phyloP scores from a whole-genome alignment of 2,888 invertebrate species.

The Hyposoter didymator region DNA sequence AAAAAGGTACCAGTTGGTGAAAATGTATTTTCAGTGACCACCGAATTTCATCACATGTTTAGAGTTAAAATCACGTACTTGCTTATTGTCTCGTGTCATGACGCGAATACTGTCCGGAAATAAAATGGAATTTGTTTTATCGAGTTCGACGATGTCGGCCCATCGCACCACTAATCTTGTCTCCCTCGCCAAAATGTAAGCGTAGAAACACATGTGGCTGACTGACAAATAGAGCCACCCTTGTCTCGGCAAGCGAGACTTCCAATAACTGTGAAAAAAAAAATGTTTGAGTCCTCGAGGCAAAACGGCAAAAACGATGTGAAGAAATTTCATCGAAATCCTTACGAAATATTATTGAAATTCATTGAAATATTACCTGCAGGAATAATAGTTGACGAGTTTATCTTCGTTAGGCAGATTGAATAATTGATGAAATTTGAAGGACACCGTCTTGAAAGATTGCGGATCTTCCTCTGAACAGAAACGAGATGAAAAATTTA shows the following conservation, averaged over 20 bases:
- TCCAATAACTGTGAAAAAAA: slow-evolving; percentile 92
- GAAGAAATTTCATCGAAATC: too few relatives aligned
- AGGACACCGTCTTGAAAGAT: slow-evolving; percentile 90
- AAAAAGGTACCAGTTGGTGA: background rate
- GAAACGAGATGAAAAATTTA: slow-evolving; percentile 50
- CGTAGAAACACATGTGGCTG: slow-evolving; percentile 98
- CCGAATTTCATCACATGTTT: too few relatives aligned
- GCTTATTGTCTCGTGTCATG: slow-evolving; percentile 91
- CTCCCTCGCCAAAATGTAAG: slow-evolving; percentile 96
- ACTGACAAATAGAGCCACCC: slow-evolving; percentile 99
- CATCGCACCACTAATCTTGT: slow-evolving; percentile 95
- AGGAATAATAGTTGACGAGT: slow-evolving; percentile 97
- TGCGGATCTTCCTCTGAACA: slow-evolving; percentile 93
- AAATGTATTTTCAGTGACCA: too few relatives aligned
- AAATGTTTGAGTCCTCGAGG: background rate
- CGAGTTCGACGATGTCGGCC: slow-evolving; percentile 94
- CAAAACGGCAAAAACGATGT: too few relatives aligned
- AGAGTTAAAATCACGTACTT: slow-evolving; percentile 80
- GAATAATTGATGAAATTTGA: slow-evolving; percentile 95
- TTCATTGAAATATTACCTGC: slow-evolving; percentile 88
- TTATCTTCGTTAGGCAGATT: slow-evolving; percentile 97
- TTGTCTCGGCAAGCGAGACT: slow-evolving; percentile 96
- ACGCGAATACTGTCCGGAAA: slow-evolving; percentile 95
- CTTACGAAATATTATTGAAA: background rate
- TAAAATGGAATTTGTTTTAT: slow-evolving; percentile 90